Evolutionary conservation across 2,113 vertebrate species (phyloP), one percentile per base, ranked within the genome.

Genomic region (Ammospiza caudacuta): DNA sequence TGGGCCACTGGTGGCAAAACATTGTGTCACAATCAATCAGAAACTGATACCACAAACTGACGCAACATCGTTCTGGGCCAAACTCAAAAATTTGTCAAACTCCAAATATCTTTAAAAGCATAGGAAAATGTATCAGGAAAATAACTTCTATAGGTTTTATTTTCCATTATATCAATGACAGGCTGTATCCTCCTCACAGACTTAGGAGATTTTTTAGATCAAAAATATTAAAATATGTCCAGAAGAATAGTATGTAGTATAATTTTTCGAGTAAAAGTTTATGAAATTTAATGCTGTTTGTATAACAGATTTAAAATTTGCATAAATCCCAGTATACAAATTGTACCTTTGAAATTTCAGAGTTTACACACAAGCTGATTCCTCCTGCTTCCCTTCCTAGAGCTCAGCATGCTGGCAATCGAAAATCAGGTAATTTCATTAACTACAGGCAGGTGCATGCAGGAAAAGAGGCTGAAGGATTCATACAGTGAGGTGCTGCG

Each of bases 81-180:
- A 51, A 39, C 22, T n/a, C 41, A 67, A 59, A 69, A 64, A 70
- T 28, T 77, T 79, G 22, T 73, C 11, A 70, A 47, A 14, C 52
- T 87, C 22, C 23, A 67, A 70, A 44, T 67, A 18, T 31, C 66
- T 95, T 93, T 75, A 67, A 75, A 91, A 87, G 27, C 14, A 75
- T 91, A 75, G 12, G 12, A 70, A 79, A 75, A 57, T 18, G 1
- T 43, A 70, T 23, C 80, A 70, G 25, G 25, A 91, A 91, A 82
- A 46, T 47, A 72, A 35, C 25, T 81, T 70, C 16, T 70, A 47
- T 72, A 67, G 8, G 12, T 10, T 13, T 83, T 89, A 63, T 89
- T 87, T 87, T 41, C 51, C 19, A 15, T 72, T 79, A 43, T 82
- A 51, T 67, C 37, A 87, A 25, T 91, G 64, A 49, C 46, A 72